Conservation (phyloP, 1,140 invertebrate genomes). For the Bombus huntii region DNA sequence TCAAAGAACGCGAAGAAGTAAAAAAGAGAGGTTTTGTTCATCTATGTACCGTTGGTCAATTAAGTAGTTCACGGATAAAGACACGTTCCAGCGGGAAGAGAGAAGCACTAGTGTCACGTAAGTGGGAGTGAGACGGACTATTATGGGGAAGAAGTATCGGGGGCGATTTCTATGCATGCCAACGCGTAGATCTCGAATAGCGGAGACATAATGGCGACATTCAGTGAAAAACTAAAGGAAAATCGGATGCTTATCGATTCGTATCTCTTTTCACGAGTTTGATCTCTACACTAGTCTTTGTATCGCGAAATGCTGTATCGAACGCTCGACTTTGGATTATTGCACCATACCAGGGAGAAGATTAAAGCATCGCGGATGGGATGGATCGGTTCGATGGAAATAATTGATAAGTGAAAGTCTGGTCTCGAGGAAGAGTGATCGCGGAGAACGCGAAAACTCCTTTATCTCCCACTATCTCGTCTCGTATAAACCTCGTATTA, state of each 20-base stretch:
- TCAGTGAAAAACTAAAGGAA: slow-evolving; percentile 42
- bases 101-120: not conserved
- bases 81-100: slow-evolving; percentile 33
- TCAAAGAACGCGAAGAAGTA: not conserved
- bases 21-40: not conserved
- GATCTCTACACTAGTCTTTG: slow-evolving; percentile 25
- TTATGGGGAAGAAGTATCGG: slow-evolving; percentile 33
- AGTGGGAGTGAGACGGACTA: not conserved
- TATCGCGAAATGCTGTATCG: slow-evolving; percentile 32
- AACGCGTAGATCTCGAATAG: slow-evolving; percentile 22
- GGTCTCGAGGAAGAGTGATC: not conserved
- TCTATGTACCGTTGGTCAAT: slow-evolving; percentile 7
- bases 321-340: slow-evolving; percentile 29
- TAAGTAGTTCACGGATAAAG: slow-evolving; percentile 24
- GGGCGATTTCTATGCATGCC: slow-evolving; percentile 38
- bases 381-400: slow-evolving; percentile 20
- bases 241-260: slow-evolving; percentile 50
- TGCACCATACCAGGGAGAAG: slow-evolving; percentile 1
- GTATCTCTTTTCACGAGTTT: slow-evolving; percentile 10
- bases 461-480: not conserved
- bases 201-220: slow-evolving; percentile 48
- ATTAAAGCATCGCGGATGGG: slow-evolving; percentile 1
- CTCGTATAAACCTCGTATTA: not conserved
- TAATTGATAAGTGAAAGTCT: slow-evolving; percentile 32
- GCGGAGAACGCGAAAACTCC: not conserved